These are phyloP conservation scores for Psittacula derbiana DNA, from an alignment of 2,797 vertebrate genomes.

Conservation along the genomic window DNA sequence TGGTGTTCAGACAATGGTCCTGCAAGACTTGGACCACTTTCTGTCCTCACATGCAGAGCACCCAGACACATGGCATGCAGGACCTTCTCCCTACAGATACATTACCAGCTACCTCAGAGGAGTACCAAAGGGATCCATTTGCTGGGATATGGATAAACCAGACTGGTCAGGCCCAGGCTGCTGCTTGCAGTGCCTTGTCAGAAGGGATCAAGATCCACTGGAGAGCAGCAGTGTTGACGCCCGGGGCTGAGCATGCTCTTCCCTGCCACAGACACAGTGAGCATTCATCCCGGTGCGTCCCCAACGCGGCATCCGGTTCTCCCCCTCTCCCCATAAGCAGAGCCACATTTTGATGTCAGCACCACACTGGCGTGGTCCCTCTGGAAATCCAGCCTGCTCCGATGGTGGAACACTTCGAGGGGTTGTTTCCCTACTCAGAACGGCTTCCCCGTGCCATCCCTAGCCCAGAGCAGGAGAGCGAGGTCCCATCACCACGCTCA, in stretches of 20 bases:
- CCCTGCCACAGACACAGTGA: accelerated
- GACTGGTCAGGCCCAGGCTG: accelerated
- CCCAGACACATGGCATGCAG: accelerated
- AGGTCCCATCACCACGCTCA: accelerated
- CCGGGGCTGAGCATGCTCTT: accelerated
- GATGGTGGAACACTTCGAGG: not conserved
- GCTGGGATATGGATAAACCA: not conserved
- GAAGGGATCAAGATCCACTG: not conserved
- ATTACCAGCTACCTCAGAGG: accelerated
- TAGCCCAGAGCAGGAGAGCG: not conserved
- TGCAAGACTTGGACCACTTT: accelerated
- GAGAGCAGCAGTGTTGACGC: not conserved
- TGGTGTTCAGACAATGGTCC: accelerated
- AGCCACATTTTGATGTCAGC: accelerated
- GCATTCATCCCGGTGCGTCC: accelerated
- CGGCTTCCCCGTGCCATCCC: not conserved
- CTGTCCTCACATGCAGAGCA: not conserved
- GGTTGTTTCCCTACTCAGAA: not conserved
- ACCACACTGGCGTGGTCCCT: not conserved
- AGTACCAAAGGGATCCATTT: not conserved
- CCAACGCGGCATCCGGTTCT: not conserved
- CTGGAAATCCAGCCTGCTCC: not conserved
- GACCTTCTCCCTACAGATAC: not conserved
- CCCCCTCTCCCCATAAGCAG: not conserved
- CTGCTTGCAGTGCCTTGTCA: accelerated